These are phyloP conservation scores for Cynaeus angustus DNA, from an alignment of 2,888 invertebrate genomes.

Conservation along the genomic window DNA sequence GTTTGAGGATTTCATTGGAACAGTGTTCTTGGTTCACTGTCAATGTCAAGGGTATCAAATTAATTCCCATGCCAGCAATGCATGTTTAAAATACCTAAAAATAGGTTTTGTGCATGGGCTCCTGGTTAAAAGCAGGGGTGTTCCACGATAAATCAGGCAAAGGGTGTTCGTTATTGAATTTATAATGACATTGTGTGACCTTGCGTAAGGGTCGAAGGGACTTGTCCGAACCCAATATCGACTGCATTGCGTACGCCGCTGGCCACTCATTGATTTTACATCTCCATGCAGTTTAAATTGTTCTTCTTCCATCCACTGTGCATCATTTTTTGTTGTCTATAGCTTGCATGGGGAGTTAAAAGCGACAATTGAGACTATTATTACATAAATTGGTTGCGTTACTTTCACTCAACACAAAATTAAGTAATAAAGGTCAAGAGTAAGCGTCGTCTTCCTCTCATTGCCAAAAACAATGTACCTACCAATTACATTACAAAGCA, in stretches of 20 bases:
- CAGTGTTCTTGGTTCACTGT: constrained; percentile 12
- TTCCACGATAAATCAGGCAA: constrained; percentile 24
- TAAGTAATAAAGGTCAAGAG: no score
- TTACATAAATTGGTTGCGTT: no score
- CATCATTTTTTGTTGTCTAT: no score
- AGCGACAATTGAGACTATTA: no score
- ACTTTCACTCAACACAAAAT: no score
- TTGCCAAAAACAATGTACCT: no score
- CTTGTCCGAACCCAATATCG: constrained; percentile 56
- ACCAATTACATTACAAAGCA: no score
- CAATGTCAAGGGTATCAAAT: constrained; percentile 41
- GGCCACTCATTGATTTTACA: constrained; percentile 58
- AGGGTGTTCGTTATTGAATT: constrained; percentile 43
- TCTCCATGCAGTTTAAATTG: constrained; percentile 31
- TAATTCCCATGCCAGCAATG: constrained; percentile 12
- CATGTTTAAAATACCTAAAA: constrained; percentile 4
- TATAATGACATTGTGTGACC: constrained; percentile 59
- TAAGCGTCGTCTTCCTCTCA: no score
- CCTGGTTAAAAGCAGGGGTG: constrained; percentile 15
- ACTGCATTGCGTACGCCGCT: constrained; percentile 61
- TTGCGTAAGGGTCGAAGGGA: constrained; percentile 53
- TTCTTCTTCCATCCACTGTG: neutral
- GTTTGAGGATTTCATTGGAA: constrained; percentile 5
- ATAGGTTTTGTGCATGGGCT: constrained; percentile 3
- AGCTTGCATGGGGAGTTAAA: no score